A percentile compares a stretch with the other conserved stretches of the same genome.
These are phyloP conservation scores for Porites lutea DNA, from an alignment of 64 coral and sea anemone species.

Conservation along the genomic window DNA sequence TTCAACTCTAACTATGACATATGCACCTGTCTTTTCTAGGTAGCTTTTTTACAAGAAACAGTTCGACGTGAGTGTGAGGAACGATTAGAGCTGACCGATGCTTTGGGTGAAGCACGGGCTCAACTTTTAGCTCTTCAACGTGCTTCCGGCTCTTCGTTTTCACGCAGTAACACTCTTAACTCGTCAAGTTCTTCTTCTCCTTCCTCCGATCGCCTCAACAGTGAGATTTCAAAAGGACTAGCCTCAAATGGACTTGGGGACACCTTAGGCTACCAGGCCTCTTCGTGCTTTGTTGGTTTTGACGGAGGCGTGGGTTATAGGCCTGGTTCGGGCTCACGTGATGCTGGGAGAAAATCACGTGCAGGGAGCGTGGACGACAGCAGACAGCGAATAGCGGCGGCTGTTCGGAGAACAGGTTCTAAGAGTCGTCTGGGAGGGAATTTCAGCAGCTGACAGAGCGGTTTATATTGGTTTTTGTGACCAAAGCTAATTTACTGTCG, in stretches of 20 bases:
- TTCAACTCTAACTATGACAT: neutral
- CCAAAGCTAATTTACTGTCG: too few species aligned
- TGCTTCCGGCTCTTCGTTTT: constrained; percentile 19
- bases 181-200: constrained; percentile 28
- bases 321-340: constrained; percentile 59
- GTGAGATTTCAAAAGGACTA: constrained; percentile 2
- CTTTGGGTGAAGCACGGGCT: constrained; percentile 87
- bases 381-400: constrained; percentile 68
- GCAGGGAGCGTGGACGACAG: constrained; percentile 71
- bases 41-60: constrained; percentile 83
- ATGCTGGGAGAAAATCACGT: constrained; percentile 37
- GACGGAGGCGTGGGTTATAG: constrained; percentile 67
- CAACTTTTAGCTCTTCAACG: constrained; percentile 78
- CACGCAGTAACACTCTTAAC: constrained; percentile 69
- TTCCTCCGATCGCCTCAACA: neutral
- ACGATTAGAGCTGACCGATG: constrained; percentile 89
- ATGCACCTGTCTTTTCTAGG: constrained; percentile 21
- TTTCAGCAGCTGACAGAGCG: constrained; percentile 36
- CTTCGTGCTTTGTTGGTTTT: constrained; percentile 75
- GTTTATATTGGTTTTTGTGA: too few species aligned
- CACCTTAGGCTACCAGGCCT: neutral
- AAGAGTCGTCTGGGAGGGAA: constrained; percentile 59
- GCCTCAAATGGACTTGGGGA: constrained; percentile 38
- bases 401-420: constrained; percentile 49
- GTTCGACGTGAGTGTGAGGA: constrained; percentile 97